Conservation (phyloP, 2,113 vertebrate genomes). For the Carassius auratus region DNA sequence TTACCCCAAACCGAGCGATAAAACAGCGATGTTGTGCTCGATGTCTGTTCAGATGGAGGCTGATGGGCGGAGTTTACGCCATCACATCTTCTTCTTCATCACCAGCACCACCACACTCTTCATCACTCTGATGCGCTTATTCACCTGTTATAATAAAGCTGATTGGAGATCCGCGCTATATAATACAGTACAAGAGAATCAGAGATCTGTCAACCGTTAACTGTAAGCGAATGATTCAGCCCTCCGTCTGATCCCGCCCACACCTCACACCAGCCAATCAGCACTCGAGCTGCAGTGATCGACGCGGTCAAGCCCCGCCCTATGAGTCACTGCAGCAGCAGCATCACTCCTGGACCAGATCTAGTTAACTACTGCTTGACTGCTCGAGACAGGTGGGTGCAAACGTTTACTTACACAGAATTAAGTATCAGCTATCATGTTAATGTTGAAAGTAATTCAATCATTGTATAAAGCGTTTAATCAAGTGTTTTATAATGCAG, state of each 20-base stretch:
- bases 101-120: background rate
- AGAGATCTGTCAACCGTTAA: background rate
- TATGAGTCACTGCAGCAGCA: constrained; percentile 3
- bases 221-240: background rate
- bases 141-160: background rate
- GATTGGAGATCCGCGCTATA: background rate
- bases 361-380: background rate
- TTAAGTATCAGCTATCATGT: background rate
- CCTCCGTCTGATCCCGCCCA: background rate
- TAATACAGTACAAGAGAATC: background rate
- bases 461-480: background rate
- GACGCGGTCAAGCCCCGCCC: background rate
- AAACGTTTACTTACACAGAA: background rate
- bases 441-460: background rate
- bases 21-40: constrained; percentile 1
- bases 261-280: background rate
- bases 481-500: no score
- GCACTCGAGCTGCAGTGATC: background rate
- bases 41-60: background rate
- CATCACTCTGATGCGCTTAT: background rate
- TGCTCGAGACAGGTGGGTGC: background rate
- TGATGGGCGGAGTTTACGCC: constrained; percentile 14
- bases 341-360: background rate
- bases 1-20: constrained; percentile 11
- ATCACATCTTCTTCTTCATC: constrained; percentile 7